Evolutionary conservation across 2,888 invertebrate genomes (phyloP), one percentile per base, ranked within the genome.

Genomic region (Lordiphosa fenestrarum): DNA sequence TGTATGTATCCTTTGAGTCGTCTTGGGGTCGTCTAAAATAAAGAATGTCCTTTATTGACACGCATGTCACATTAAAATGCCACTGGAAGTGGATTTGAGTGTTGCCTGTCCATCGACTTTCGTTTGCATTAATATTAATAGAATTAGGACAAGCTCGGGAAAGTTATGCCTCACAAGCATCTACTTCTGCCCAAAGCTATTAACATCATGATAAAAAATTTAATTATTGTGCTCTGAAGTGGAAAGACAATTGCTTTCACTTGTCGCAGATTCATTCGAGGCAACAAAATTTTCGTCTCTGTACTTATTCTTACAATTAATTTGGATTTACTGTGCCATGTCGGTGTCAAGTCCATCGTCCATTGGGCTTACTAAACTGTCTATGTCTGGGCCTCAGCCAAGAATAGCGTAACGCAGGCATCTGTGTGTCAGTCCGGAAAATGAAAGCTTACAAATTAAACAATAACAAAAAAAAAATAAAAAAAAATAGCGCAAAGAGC

Each of bases 271-370:
- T 65, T 36, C 48, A 55, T 44, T 37, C 42, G 54, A 59, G 48
- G 60, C 6, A 23, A 6, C 23, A 42, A 39, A 37, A 48, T 38
- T 37, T 36, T n/a, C 13, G 50, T 30, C 9, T 42, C 44, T 44
- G 15, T 44, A 39, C 30, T 6, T n/a, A 7, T 19, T 35, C 33
- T 12, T 4, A 15, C 25, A 15, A 38, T 53, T 62, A 71, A 63
- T 69, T 59, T 13, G 73, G 41, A 58, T 59, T 76, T 65, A 73
- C 56, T 76, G 76, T 25, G 39, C 53, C 60, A 61, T 61, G 63
- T 63, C 56, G 56, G 55, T 66, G 55, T 56, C 73, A 51, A 56
- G 59, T 44, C 55, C 30, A 42, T 38, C n/a, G 47, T 12, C 37
- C 48, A 56, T 48, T 54, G 56, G 47, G 48, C 66, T 61, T 61